Evolutionary conservation across 2,888 invertebrate species (phyloP), one percentile per base, ranked within the genome.

Genomic region (Hyles lineata): DNA sequence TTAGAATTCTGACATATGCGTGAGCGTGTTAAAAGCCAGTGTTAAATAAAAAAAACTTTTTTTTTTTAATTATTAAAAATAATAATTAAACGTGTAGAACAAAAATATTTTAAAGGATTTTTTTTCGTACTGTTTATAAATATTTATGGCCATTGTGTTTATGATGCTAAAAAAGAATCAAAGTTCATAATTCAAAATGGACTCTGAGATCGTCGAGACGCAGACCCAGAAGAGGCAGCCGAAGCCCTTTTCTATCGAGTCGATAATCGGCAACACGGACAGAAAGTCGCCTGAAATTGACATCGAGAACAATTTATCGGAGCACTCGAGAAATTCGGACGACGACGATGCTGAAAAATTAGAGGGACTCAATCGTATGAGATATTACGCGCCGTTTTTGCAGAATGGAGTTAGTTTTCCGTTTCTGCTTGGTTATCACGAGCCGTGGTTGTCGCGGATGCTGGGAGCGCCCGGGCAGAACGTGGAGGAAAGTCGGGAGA

Each of bases 191-290:
- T 52, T 63, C 61, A 80, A 71, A 76, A 87, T 88, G 94, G 92
- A 93, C 76, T 90, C 91, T 0, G 89, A 92, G 82, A 81, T 91
- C 50, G 79, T 78, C 2, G 90, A 90, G 76, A 90, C 90, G 0
- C 88, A 90, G 79, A 90, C 89, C 0, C 87, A 89, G 75, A 92
- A 92, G 74, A 93, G 89, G 81, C 92, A 93, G 71, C 96, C 96
- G 4, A 95, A 95, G 79, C 95, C 96, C 1, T 96, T 96, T 85
- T 95, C 96, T 0, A 96, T 96, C 67, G 96, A 96, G 86, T 96
- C 96, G 1, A 82, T 96, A 35, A 96, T 96, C 29, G 95, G 95
- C 0, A 83, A 76, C 35, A 81, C 80, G n/a, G 89, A 90, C 17
- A 83, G 94, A 77, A 93, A 93, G 87, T 93, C 93, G 60, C 94